Evolutionary conservation across 2,113 vertebrate genomes (phyloP).

Genomic region (Charadrius vociferus): DNA sequence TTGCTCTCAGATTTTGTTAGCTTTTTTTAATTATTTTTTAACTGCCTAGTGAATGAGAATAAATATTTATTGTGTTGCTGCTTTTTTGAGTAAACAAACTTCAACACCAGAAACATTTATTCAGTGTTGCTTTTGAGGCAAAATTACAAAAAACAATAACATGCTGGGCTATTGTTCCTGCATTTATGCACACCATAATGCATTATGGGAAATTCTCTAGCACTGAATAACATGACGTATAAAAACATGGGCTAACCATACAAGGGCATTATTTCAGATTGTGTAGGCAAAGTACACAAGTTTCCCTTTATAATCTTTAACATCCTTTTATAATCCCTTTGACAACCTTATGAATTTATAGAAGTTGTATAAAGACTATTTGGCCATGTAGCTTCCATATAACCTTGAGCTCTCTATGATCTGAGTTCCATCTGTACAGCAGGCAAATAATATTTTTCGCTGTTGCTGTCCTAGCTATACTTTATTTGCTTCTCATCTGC

Average conservation of each 20-base stretch:
- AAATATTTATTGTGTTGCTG: background rate
- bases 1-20: background rate
- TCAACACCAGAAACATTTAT: background rate
- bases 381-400: background rate
- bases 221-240: background rate
- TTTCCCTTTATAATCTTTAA: background rate
- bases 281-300: background rate
- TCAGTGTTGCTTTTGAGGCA: background rate
- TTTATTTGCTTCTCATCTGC: background rate
- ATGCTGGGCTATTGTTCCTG: background rate
- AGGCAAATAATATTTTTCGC: background rate
- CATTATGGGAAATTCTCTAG: background rate
- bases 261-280: background rate
- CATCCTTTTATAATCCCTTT: background rate
- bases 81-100: background rate
- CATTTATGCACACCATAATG: background rate
- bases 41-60: background rate
- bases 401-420: background rate
- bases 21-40: background rate
- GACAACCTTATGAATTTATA: background rate
- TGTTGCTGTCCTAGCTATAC: background rate
- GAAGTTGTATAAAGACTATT: background rate
- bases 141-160: background rate
- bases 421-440: background rate
- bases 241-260: background rate